Percentiles rank a stretch among this genome's conserved stretches.
Conservation (phyloP, 1,140 invertebrate species). For the Triops cancriformis region DNA sequence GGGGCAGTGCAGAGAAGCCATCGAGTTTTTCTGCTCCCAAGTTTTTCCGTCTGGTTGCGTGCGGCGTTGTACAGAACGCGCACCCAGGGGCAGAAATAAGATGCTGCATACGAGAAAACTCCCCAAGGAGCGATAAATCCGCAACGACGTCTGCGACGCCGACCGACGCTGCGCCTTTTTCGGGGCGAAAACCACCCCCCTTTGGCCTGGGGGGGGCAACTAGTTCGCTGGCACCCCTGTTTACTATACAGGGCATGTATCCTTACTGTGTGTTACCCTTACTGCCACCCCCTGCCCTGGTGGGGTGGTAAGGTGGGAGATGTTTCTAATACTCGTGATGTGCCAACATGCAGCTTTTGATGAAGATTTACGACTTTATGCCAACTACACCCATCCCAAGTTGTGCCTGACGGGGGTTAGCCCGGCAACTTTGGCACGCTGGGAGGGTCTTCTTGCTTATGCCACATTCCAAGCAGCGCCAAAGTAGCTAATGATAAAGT, state of each 20-base stretch:
- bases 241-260: background rate
- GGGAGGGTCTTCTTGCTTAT: background rate
- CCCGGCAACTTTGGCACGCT: background rate
- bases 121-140: background rate
- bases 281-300: background rate
- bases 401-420: background rate
- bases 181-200: background rate
- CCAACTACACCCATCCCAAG: background rate
- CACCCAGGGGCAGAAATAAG: background rate
- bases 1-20: background rate
- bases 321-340: slow-evolving; percentile 7
- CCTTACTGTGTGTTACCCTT: background rate
- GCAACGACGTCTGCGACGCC: slow-evolving; percentile 10
- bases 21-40: background rate
- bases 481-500: slow-evolving; percentile 2
- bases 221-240: background rate
- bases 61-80: background rate
- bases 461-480: background rate
- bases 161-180: background rate
- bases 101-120: background rate
- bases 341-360: slow-evolving; percentile 13
- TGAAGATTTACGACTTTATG: slow-evolving; percentile 11
- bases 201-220: background rate
- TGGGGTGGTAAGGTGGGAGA: background rate
- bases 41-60: background rate